Conservation (phyloP, 2,888 invertebrate genomes). For the Euzetes globulus region DNA sequence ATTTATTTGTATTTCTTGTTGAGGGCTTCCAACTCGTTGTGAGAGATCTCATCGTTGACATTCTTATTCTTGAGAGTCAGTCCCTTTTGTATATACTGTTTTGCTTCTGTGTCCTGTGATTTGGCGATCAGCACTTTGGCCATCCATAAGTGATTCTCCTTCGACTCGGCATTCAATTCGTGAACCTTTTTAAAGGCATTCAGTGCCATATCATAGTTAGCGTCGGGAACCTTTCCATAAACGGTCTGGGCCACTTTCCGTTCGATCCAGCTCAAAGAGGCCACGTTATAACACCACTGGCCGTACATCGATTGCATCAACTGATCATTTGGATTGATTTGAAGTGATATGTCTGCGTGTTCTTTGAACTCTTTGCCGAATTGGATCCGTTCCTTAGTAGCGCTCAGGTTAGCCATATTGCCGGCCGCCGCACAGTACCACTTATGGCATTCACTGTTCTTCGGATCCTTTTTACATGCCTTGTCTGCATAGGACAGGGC, state of each 20-base stretch:
- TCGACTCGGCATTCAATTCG: neutral
- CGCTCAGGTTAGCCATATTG: neutral
- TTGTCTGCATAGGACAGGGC: neutral
- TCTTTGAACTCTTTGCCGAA: conserved; percentile 17
- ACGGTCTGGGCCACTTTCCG: neutral
- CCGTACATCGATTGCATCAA: conserved; percentile 5
- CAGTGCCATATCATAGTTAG: neutral
- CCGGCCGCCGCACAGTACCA: conserved; percentile 3
- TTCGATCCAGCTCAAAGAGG: conserved; percentile 2
- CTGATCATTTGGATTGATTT: neutral
- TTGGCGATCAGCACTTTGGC: neutral
- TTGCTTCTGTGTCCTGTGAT: neutral
- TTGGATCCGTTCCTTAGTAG: neutral
- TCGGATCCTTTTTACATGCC: neutral
- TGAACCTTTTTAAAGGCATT: neutral
- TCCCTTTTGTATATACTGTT: neutral
- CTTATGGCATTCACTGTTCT: neutral
- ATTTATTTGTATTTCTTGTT: neutral
- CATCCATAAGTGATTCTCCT: conserved; percentile 16
- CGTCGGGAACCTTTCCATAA: neutral
- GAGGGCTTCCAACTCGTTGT: neutral
- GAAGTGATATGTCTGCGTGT: conserved; percentile 20
- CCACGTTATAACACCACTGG: neutral
- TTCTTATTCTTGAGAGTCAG: neutral
- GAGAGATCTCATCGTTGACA: neutral